These are phyloP conservation scores for Emydocephalus ijimae DNA, from an alignment of 2,113 vertebrate species.

Conservation along the genomic window DNA sequence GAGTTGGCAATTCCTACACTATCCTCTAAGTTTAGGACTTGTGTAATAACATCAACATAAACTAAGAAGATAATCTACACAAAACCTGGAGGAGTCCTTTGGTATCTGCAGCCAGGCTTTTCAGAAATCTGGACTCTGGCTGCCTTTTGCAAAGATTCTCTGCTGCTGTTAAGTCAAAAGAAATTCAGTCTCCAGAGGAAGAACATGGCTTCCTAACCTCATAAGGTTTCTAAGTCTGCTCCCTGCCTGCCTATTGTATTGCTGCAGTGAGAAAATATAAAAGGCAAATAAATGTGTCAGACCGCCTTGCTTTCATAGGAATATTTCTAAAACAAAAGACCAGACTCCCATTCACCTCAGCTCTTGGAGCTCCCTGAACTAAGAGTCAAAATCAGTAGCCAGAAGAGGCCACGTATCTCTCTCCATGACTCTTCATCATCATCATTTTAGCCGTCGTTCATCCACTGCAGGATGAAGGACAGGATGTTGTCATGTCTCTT, in stretches of 20 bases:
- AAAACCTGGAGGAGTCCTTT: neutral
- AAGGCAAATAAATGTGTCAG: neutral
- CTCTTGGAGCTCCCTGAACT: slow-evolving; percentile 34
- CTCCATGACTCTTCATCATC: neutral
- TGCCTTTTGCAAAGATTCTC: neutral
- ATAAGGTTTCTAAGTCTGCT: neutral
- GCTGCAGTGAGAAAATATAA: slow-evolving; percentile 5
- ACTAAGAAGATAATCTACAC: neutral
- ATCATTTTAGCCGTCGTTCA: neutral
- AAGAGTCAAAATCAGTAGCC: slow-evolving; percentile 32
- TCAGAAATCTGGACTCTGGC: neutral
- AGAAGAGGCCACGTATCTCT: slow-evolving; percentile 1
- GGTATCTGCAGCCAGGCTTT: neutral
- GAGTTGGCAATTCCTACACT: neutral
- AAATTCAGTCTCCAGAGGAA: neutral
- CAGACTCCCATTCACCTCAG: slow-evolving; percentile 48
- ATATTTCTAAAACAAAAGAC: slow-evolving; percentile 57
- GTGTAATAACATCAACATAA: neutral
- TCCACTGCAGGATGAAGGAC: neutral
- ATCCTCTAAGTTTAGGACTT: neutral
- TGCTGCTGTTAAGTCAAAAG: neutral
- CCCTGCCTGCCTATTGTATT: neutral
- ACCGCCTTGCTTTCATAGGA: slow-evolving; percentile 39
- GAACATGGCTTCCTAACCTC: neutral
- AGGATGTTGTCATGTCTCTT: neutral